phyloP scores from a whole-genome alignment of 2,113 vertebrate species.

The Lepisosteus oculatus region DNA sequence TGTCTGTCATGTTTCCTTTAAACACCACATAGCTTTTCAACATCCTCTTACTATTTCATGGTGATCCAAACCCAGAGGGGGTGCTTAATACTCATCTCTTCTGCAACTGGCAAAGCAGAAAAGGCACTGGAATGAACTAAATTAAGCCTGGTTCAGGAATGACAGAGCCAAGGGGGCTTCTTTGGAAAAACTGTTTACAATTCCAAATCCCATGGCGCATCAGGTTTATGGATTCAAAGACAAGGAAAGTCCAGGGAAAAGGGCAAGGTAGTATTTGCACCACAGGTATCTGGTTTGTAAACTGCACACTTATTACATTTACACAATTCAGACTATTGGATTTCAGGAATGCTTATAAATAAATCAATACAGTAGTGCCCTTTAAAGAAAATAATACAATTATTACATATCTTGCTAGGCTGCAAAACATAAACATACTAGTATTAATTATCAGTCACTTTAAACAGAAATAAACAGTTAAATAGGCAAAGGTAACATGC shows the following conservation, averaged over 20 bases:
- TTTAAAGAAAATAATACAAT: too few relatives aligned
- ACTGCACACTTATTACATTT: neutral
- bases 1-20: too few relatives aligned
- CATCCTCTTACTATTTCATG: neutral
- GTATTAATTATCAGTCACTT: too few relatives aligned
- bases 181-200: neutral
- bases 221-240: neutral
- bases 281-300: neutral
- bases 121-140: neutral
- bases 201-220: neutral
- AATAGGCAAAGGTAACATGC: neutral
- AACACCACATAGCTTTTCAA: neutral
- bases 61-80: too few relatives aligned
- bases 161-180: conserved; percentile 1
- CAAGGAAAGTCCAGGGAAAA: neutral
- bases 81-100: neutral
- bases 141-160: neutral
- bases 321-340: conserved; percentile 29
- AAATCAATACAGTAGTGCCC: too few relatives aligned
- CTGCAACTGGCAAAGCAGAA: neutral
- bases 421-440: too few relatives aligned
- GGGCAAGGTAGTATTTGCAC: neutral
- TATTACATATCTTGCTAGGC: too few relatives aligned
- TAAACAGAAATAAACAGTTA: too few relatives aligned
- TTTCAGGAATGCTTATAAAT: conserved; percentile 28